A percentile compares a stretch with the other conserved stretches of the same genome.
phyloP scores from a whole-genome alignment of 2,113 vertebrate genomes.

The Syrrhaptes paradoxus region DNA sequence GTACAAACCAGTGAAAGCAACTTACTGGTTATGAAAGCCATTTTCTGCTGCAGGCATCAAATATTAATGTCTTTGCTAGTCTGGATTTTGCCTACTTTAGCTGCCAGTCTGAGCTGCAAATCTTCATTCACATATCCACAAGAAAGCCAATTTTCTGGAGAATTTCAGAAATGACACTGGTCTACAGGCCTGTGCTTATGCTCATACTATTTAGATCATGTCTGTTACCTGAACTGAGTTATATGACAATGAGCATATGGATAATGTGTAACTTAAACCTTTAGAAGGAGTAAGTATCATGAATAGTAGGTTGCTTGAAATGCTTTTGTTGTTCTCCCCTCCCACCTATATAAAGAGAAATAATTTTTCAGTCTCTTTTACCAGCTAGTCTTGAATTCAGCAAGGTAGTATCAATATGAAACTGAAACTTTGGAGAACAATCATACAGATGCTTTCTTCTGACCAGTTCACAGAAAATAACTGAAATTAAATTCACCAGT shows the following conservation, averaged over 20 bases:
- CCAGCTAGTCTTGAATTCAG: neutral
- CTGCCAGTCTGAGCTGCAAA: neutral
- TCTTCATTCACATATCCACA: neutral
- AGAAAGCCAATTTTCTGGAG: neutral
- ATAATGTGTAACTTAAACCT: neutral
- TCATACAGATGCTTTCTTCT: neutral
- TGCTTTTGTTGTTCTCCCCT: neutral
- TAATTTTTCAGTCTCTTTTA: neutral
- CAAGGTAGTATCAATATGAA: neutral
- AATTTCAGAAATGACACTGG: neutral
- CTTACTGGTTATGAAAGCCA: neutral
- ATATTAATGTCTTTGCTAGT: accelerated
- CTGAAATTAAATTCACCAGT: neutral
- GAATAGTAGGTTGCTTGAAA: neutral
- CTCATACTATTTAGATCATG: neutral
- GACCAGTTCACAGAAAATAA: neutral
- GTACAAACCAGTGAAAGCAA: neutral
- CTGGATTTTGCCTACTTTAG: neutral
- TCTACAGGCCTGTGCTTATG: neutral
- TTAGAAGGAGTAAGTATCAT: neutral
- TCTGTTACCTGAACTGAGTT: neutral
- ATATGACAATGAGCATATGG: neutral
- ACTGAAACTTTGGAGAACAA: neutral
- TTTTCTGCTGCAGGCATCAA: neutral
- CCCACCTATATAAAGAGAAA: too few relatives aligned